Base-by-base conservation (phyloP, 2,888 invertebrate species). In the Andrena bicolor region DNA sequence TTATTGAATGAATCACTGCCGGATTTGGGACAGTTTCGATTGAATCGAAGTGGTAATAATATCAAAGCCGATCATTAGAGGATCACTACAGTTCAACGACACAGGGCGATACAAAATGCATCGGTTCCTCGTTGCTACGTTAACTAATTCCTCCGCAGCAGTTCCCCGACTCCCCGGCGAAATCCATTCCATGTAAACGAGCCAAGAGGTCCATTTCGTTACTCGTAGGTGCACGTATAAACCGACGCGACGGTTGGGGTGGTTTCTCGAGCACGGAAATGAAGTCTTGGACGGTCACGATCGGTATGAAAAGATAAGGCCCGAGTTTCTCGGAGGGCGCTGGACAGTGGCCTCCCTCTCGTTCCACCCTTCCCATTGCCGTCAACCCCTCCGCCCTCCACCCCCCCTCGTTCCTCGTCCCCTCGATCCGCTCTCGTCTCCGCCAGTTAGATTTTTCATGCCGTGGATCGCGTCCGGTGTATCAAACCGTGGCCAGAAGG, bases 381-480 rank as follows among this genome's bases (percentile, higher is more conserved):
- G n/a, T 66, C 61, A 20, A 26, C 32, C 58, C 66, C 28, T 16
- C 26, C 26, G 76, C 80, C 80, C 74, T 35, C 41, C 72, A 13
- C 48, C 74, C 76, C 32, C 61, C 49, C 58, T 66, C 82, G 74
- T 84, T 76, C 70, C 41, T 3, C 41, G 76, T 32, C 70, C 77
- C 82, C 61, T 8, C 70, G 56, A 41, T 56, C 70, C 77, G 60
- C 86, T 89, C 88, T 86, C 85, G 83, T 90, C 90, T 88, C 88
- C 83, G 84, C 89, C 91, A 89, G 88, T 89, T 91, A 93, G 92
- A 94, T 93, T 94, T 94, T 94, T 94, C 93, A 93, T 91, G 90
- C 89, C 89, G 84, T 85, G 87, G 89, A 93, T 93, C 92, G 92
- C 92, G 90, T 92, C 93, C 92, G 91, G 92, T 92, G 90, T 92